Conservation (phyloP, 1,140 invertebrate species). For the Stegodyphus mimosarum region DNA sequence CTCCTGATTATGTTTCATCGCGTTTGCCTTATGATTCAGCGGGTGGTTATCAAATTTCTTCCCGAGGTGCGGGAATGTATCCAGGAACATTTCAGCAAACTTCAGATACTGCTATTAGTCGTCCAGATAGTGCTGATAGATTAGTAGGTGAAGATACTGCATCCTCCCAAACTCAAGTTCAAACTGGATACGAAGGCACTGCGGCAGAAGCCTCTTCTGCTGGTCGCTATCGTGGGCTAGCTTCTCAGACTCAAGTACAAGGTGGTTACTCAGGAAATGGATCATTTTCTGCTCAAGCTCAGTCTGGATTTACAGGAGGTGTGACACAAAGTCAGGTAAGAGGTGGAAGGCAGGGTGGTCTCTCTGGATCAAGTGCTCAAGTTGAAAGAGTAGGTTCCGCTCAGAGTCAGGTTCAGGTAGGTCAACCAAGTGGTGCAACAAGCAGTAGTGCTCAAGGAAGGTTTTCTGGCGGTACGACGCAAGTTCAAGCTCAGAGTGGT, state of each 20-base stretch:
- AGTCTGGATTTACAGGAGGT: constrained; percentile 55
- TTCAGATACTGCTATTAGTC: neutral
- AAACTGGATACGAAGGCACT: constrained; percentile 41
- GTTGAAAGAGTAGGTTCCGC: constrained; percentile 46
- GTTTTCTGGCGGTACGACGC: constrained; percentile 32
- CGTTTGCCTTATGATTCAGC: no score
- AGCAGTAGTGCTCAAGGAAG: constrained; percentile 52
- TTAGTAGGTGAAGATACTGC: constrained; percentile 22
- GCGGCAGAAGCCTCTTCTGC: constrained; percentile 56
- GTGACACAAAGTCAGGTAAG: constrained; percentile 49
- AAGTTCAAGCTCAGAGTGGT: constrained; percentile 37
- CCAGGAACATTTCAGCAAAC: neutral
- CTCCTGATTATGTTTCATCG: no score
- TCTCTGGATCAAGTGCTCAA: constrained; percentile 44
- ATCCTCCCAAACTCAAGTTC: constrained; percentile 52
- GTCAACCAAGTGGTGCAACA: constrained; percentile 47
- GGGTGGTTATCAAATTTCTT: no score
- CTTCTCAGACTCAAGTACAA: constrained; percentile 55
- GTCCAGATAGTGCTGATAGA: no score
- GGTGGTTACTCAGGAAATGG: constrained; percentile 55
- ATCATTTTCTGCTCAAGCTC: constrained; percentile 59
- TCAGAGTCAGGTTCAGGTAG: constrained; percentile 58
- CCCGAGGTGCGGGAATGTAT: neutral
- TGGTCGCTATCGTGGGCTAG: constrained; percentile 25
- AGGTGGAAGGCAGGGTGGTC: constrained; percentile 45